Base-by-base conservation (phyloP, 2,888 invertebrate genomes). In the Pterobdella sp. region DNA sequence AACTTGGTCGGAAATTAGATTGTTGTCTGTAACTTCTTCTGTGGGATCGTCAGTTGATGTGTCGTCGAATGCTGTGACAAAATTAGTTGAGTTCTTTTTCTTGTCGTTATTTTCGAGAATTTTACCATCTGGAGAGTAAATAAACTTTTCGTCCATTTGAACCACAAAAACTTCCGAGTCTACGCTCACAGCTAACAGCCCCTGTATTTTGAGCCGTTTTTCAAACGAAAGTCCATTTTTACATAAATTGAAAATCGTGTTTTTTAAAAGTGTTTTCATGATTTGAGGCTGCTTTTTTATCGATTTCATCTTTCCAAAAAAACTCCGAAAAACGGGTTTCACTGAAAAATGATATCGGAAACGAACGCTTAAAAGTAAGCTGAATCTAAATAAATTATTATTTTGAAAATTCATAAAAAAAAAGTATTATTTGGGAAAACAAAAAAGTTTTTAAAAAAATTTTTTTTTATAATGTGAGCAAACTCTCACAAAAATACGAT, bases 161-260 rank as follows among this genome's bases (percentile, higher is more conserved):
- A 73, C 73, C 1, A 73, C 63, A 49, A 73, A 73, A 14, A 69
- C 69, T 63, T 73, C 73, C 4, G 56, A 35, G 64, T 73, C 73
- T 32, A 73, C 68, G 18, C 68, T 68, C 42, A 73, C 60, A n/a
- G 37, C 73, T 7, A 73, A 29, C 7, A 73, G 69, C n/a, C 73
- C 73, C 18, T 73, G 68, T 26, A 73, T 73, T 31, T 52, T 68
- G 56, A 73, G 42, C 42, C 64, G 49, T 69, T 68, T 42, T 14
- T 68, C 35, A 60, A 69, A 73, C 34, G 63, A 32, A 64, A 73
- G 68, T 14, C 73, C 69, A 64, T 69, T 63, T n/a, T 63, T 68
- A 34, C 73, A 73, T 35, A 73, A 32, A n/a, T 37, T 52, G 29
- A 56, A 69, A 52, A 73, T 68, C 29, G 73, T 73, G 69, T 73